A percentile compares a stretch with the other conserved stretches of the same genome.
phyloP scores from a whole-genome alignment of 2,797 vertebrate species.

The Silurus aristotelis region DNA sequence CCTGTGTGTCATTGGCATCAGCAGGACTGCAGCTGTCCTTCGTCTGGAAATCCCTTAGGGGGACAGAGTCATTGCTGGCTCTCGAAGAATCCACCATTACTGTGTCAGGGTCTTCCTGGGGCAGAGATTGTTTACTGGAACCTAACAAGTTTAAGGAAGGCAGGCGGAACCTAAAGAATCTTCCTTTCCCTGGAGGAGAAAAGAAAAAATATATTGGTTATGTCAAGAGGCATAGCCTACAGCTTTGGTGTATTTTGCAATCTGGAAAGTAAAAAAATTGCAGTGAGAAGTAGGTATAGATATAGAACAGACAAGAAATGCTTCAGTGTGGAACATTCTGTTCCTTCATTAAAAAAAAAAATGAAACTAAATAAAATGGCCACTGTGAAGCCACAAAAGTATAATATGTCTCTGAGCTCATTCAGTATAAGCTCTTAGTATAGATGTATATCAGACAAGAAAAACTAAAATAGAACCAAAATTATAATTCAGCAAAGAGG shows the following conservation, averaged over 20 bases:
- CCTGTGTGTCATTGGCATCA: constrained; percentile 90
- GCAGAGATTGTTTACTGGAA: constrained; percentile 92
- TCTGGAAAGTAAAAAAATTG: constrained; percentile 22
- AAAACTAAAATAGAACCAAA: neutral
- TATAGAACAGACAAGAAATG: constrained; percentile 9
- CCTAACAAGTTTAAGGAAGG: constrained; percentile 88
- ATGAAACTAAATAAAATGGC: neutral
- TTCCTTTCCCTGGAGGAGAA: constrained; percentile 73
- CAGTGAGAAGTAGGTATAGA: constrained; percentile 12
- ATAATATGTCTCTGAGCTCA: neutral
- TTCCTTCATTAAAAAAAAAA: constrained; percentile 3
- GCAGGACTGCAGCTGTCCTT: constrained; percentile 91
- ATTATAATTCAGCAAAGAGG: neutral
- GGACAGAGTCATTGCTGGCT: constrained; percentile 85
- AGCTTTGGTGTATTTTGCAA: constrained; percentile 10
- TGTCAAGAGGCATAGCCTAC: constrained; percentile 23
- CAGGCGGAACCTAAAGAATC: constrained; percentile 91
- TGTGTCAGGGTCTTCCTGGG: constrained; percentile 93
- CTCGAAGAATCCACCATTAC: constrained; percentile 91
- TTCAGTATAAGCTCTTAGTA: neutral
- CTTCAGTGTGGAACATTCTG: neutral
- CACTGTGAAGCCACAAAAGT: constrained; percentile 3
- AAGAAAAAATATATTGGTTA: constrained; percentile 14
- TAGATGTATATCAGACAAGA: neutral
- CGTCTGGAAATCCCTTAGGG: constrained; percentile 88